Evolutionary conservation across 92 coral and sea anemone genomes (phyloP), one percentile per base, ranked within the genome.

Genomic region (Palythoa grandiflora): DNA sequence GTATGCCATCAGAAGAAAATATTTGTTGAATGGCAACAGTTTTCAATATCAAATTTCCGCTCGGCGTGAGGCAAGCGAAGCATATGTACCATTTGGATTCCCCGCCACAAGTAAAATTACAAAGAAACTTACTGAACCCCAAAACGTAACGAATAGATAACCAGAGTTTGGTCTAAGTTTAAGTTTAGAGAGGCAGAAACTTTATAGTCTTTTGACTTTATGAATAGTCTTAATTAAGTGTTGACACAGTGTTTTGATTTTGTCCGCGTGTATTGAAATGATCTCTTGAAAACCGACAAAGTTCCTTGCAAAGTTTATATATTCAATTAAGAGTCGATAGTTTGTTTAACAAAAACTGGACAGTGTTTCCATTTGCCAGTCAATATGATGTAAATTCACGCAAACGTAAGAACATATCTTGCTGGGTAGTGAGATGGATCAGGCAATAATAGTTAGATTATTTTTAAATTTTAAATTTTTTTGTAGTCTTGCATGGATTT

Each of bases 201-300:
- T 51, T 51, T 9, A 54, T 8, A 54, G 12, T 28, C 28, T 28
- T 12, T 54, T 4, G 60, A 54, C 12, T 55, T 7, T 55, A 11
- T 55, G 61, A 8, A 6, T 55, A 15, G 65, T 68, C 75, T 9
- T 11, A 35, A 70, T 9, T 11, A 35, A 70, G 9, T 70, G 39
- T 70, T 70, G 47, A 38, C 75, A 36, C 75, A 70, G 13, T 8
- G 13, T 59, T 35, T 70, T 36, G 17, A 28, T 1, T 35, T 35
- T 36, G 38, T 38, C 75, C 75, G 75, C 28, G 75, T 70, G 16
- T 70, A 70, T 70, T 70, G 17, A 70, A 70, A 28, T 70, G 75
- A 70, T 70, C 75, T 10, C 75, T 70, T 36, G 47, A 68, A 70
- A 70, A 9, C 14, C 13, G 65, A 11, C 65, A 59, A 13, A 1